Base-by-base conservation (phyloP, 2,888 invertebrate genomes). In the Diabrotica balteata region DNA sequence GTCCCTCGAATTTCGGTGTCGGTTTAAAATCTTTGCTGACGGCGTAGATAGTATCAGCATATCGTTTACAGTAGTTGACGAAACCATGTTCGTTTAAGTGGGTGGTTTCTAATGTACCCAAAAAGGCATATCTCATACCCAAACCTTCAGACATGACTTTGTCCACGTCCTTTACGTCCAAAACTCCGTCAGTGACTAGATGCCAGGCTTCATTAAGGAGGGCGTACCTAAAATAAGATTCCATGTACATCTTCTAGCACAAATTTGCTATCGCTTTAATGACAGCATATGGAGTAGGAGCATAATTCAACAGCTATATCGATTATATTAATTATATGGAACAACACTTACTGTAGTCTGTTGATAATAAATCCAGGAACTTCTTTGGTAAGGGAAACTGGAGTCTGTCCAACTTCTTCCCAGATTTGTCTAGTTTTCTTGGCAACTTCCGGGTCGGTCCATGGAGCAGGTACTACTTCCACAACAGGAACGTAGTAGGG, bases 401-500 rank as follows among this genome's bases (percentile, higher is more conserved):
- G 98, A 63, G 91, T 91, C 84, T 97, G 97, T 0, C 97, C 97
- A 65, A 98, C 93, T 84, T 94, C 93, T 63, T 89, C 86, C 94
- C 97, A 94, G 45, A 93, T 86, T 53, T 87, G 89, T 63, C 92
- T 89, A 0, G 96, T 93, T 81, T 89, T 91, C 55, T 86, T 85
- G 0, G 92, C 88, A 8, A 95, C 90, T 70, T 91, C 91, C 0
- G 90, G 87, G 61, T 91, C 90, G 0, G 98, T 98, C 95, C 96
- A 97, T 6, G 96, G 94, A 0, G 97, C 94, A 0, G 97, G 97
- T 0, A 97, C 94, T 10, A 98, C 87, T 86, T 98, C 98, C 0
- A 97, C 95, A 54, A 98, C 85, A 0, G 97, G 96, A 42, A 97
- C 95, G 82, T 96, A 97, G 83, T 97, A 97, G 0, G 98, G 98